Conservation (phyloP, 2,888 invertebrate species). For the Drosophila paranaensis region DNA sequence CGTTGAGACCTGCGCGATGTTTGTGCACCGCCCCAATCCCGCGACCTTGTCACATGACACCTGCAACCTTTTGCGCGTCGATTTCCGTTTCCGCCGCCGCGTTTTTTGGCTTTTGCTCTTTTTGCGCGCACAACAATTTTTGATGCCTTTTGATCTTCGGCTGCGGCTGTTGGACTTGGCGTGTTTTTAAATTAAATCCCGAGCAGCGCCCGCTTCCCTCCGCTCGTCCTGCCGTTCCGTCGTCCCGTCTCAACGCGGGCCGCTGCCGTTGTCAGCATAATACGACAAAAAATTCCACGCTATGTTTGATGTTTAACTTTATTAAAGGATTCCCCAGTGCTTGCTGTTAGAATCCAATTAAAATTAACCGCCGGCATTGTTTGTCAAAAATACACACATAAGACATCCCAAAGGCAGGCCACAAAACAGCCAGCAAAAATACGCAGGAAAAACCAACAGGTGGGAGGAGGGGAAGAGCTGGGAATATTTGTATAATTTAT, state of each 20-base stretch:
- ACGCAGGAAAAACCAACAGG: neutral
- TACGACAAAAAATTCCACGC: slow-evolving; percentile 78
- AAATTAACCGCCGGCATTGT: slow-evolving; percentile 81
- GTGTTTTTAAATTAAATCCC: slow-evolving; percentile 83
- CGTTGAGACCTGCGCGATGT: slow-evolving; percentile 30
- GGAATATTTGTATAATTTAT: no score
- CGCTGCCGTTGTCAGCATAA: slow-evolving; percentile 76
- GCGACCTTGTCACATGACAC: slow-evolving; percentile 77
- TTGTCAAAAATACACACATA: slow-evolving; percentile 72
- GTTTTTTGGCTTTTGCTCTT: slow-evolving; percentile 54
- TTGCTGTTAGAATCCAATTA: slow-evolving; percentile 81
- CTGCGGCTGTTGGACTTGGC: slow-evolving; percentile 76
- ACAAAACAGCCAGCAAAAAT: slow-evolving; percentile 22
- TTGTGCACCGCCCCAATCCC: slow-evolving; percentile 3
- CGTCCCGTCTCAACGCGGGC: slow-evolving; percentile 23
- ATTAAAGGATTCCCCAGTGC: slow-evolving; percentile 75
- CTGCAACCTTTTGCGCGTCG: slow-evolving; percentile 81
- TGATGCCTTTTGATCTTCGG: slow-evolving; percentile 80
- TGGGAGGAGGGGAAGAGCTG: no score
- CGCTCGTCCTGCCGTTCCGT: slow-evolving; percentile 1
- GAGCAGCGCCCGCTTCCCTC: slow-evolving; percentile 29
- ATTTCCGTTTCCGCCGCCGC: slow-evolving; percentile 78
- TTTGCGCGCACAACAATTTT: slow-evolving; percentile 57
- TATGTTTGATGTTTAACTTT: slow-evolving; percentile 81
- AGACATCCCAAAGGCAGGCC: slow-evolving; percentile 36